Conservation (phyloP, 2,888 invertebrate species). For the Caradrina clavipalpis region DNA sequence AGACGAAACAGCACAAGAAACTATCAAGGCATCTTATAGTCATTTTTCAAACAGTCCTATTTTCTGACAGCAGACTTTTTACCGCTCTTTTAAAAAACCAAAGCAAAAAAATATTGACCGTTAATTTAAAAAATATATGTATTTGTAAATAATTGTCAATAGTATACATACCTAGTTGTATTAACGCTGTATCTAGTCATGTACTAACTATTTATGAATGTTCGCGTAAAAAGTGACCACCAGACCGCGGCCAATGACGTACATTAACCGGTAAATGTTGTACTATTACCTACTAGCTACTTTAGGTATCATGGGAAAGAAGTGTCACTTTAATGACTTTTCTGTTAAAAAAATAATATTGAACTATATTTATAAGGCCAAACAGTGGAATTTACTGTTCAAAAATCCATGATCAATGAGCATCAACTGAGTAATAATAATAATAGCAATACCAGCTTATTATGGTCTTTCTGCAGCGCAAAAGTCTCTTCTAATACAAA, state of each 20-base stretch:
- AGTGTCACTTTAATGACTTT: neutral
- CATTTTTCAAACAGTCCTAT: neutral
- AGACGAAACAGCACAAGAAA: neutral
- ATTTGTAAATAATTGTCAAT: conserved; percentile 58
- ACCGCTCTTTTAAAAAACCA: neutral
- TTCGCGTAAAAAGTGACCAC: conserved; percentile 47
- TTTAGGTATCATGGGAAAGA: neutral
- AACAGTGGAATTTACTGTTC: too few species aligned
- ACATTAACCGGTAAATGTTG: conserved; percentile 9
- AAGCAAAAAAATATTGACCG: neutral
- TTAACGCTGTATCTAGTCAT: conserved; percentile 44
- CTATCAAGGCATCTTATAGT: too few species aligned
- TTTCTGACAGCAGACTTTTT: too few species aligned
- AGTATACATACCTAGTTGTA: conserved; percentile 27
- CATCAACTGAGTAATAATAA: too few species aligned
- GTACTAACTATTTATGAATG: conserved; percentile 36
- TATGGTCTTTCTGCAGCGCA: too few species aligned
- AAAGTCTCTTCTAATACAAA: too few species aligned
- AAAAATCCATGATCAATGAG: too few species aligned
- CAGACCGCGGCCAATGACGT: conserved; percentile 43
- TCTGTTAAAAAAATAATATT: neutral
- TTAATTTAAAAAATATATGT: neutral
- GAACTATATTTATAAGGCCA: too few species aligned
- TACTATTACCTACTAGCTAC: neutral
- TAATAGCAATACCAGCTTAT: too few species aligned